These are phyloP conservation scores for Agelaius tricolor DNA, from an alignment of 2,113 vertebrate genomes.

Conservation along the genomic window DNA sequence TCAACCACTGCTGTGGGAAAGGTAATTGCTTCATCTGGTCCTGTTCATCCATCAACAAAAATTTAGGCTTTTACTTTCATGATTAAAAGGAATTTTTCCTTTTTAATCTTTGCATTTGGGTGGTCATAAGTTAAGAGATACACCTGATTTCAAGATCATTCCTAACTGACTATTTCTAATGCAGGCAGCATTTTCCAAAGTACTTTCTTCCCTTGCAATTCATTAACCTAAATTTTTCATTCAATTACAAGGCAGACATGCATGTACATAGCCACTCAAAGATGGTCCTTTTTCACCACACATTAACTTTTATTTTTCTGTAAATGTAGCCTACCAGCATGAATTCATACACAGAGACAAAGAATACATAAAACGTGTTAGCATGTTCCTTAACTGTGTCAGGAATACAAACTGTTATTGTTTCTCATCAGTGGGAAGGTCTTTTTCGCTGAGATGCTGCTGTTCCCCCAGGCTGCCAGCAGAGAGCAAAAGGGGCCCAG, in stretches of 20 bases:
- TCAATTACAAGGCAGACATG: background rate
- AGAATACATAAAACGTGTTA: background rate
- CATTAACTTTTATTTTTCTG: background rate
- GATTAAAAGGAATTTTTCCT: background rate
- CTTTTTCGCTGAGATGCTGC: background rate
- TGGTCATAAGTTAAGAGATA: background rate
- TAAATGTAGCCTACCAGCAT: background rate
- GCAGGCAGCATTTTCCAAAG: background rate
- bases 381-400: fast-evolving
- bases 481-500: conserved; percentile 39
- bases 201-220: background rate
- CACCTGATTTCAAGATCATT: background rate
- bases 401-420: background rate
- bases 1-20: background rate
- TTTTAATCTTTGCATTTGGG: background rate
- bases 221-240: background rate
- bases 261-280: background rate
- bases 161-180: background rate
- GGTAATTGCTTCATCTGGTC: background rate
- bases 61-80: background rate
- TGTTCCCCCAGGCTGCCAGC: conserved; percentile 11
- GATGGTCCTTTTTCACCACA: background rate
- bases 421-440: background rate
- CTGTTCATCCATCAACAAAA: background rate
- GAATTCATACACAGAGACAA: background rate